Percentiles rank a stretch among this genome's conserved stretches.
Evolutionary conservation across 2,113 vertebrate genomes (phyloP).

Genomic region (Myiopsitta monachus): DNA sequence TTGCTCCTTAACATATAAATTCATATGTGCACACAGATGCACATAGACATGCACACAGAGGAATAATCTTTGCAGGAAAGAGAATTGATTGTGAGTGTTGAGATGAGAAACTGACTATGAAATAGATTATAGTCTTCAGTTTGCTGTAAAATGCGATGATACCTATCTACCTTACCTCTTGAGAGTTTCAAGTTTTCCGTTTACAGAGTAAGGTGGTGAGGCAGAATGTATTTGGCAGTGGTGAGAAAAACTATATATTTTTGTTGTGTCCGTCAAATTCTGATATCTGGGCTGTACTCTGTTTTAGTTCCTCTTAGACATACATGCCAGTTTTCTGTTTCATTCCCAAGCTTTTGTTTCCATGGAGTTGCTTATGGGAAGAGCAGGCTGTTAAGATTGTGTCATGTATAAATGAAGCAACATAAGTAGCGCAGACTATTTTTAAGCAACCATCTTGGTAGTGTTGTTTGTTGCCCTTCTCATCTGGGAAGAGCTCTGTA

Average conservation of each 20-base stretch:
- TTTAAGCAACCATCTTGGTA: background rate
- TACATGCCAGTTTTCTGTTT: background rate
- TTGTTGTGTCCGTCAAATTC: rapidly evolving
- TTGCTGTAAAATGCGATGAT: background rate
- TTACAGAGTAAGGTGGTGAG: background rate
- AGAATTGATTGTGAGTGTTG: background rate
- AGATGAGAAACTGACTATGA: background rate
- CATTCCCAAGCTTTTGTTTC: background rate
- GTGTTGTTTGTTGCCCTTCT: background rate
- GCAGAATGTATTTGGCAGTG: background rate
- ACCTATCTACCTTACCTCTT: background rate
- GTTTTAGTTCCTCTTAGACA: background rate
- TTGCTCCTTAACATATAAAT: background rate
- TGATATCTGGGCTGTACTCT: background rate
- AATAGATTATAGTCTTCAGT: background rate
- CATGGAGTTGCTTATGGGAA: background rate
- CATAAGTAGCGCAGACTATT: background rate
- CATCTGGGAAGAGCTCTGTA: background rate
- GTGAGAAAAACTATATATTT: background rate
- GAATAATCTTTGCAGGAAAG: background rate
- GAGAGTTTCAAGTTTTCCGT: background rate
- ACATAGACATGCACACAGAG: background rate
- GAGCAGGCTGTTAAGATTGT: background rate
- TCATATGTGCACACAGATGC: rapidly evolving
- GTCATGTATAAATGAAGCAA: background rate